These are phyloP conservation scores for Nycticebus coucang DNA, from an alignment of 2,113 vertebrate genomes.

Conservation along the genomic window DNA sequence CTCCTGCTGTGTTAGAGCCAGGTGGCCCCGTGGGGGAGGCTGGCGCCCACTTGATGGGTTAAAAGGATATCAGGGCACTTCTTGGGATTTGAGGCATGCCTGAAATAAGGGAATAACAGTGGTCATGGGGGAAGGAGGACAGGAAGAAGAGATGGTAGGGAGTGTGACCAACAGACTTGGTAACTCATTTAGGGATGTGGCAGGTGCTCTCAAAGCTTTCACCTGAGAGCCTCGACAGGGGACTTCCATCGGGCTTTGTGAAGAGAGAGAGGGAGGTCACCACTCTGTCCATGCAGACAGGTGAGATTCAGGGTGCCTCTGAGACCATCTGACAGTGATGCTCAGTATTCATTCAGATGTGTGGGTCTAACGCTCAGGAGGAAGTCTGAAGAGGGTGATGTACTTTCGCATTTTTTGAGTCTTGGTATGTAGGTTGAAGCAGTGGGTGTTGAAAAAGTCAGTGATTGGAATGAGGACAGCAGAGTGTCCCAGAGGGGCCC, in stretches of 20 bases:
- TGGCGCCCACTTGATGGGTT: not conserved
- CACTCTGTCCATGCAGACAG: not conserved
- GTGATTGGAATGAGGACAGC: conserved; percentile 38
- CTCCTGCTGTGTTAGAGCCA: not conserved
- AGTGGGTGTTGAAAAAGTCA: conserved; percentile 32
- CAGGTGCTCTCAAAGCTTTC: not conserved
- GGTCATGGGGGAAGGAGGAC: not conserved
- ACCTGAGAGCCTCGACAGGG: not conserved
- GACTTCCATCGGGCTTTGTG: not conserved
- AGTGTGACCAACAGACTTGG: not conserved
- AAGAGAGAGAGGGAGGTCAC: not conserved
- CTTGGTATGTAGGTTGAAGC: not conserved
- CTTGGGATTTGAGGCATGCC: not conserved
- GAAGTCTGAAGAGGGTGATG: not conserved
- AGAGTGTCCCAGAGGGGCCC: conserved; percentile 35
- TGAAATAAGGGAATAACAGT: not conserved
- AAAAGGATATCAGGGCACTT: not conserved
- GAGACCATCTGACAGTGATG: not conserved
- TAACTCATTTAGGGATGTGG: not conserved
- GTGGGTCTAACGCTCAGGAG: not conserved
- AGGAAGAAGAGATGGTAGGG: not conserved
- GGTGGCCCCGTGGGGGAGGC: not conserved
- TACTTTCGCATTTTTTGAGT: not conserved
- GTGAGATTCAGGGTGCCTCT: not conserved
- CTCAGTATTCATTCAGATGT: not conserved